Evolutionary conservation across 1,140 invertebrate species (phyloP).

Genomic region (Atta colombica): DNA sequence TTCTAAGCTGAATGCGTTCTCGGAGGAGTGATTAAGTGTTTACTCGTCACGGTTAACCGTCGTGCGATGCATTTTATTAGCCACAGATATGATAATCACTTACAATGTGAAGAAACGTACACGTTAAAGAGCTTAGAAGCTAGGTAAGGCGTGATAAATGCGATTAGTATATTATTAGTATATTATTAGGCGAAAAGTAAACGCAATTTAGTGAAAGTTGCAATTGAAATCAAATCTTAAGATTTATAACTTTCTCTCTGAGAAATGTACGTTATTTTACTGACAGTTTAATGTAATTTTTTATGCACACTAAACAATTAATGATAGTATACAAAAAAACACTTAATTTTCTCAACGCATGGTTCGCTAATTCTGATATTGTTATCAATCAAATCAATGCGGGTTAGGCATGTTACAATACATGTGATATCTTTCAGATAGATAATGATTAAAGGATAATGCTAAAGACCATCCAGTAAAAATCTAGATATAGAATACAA

Average conservation of each 20-base stretch:
- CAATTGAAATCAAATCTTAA: neutral
- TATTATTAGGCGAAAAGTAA: slow-evolving; percentile 4
- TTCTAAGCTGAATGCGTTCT: slow-evolving; percentile 19
- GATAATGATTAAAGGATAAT: neutral
- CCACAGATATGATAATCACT: slow-evolving; percentile 29
- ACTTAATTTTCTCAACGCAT: slow-evolving; percentile 24
- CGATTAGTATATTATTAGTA: neutral
- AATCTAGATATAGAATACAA: neutral
- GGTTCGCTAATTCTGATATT: slow-evolving; percentile 21
- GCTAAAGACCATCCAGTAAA: neutral
- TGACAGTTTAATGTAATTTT: neutral
- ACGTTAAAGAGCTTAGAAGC: slow-evolving; percentile 4
- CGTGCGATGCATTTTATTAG: slow-evolving; percentile 38
- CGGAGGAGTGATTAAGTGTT: slow-evolving; percentile 44
- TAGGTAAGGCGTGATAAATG: slow-evolving; percentile 15
- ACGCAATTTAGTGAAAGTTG: slow-evolving; percentile 20
- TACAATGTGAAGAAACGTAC: neutral
- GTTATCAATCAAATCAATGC: slow-evolving; percentile 25
- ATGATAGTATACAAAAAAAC: neutral
- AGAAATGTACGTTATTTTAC: neutral
- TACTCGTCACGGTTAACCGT: slow-evolving; percentile 42
- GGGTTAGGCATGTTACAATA: neutral
- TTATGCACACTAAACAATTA: neutral
- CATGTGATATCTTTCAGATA: neutral
- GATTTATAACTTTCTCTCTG: slow-evolving; percentile 54